Conservation (phyloP, 2,113 vertebrate species). For the Erinaceus europaeus region DNA sequence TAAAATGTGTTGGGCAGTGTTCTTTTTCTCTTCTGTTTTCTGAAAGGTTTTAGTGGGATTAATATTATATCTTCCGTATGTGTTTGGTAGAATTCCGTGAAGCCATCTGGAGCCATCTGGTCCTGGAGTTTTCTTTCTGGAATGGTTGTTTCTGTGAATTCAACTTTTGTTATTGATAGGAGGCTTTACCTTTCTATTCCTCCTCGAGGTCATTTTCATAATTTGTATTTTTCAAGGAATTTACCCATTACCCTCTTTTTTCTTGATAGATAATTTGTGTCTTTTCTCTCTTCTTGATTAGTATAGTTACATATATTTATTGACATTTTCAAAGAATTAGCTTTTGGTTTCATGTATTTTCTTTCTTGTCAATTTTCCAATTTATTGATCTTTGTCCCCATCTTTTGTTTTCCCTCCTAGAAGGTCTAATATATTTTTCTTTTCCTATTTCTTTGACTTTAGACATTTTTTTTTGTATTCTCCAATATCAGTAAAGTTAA, state of each 20-base stretch:
- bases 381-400: constrained; percentile 30
- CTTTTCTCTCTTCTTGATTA: background rate
- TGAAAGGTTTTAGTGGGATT: background rate
- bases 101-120: background rate
- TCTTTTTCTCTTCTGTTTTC: background rate
- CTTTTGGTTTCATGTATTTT: constrained; percentile 9
- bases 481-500: background rate
- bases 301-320: constrained; percentile 19
- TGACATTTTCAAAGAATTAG: constrained; percentile 27
- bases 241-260: background rate
- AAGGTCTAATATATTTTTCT: background rate
- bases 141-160: background rate
- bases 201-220: background rate
- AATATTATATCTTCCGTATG: background rate
- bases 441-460: background rate
- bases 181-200: background rate
- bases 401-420: too few species aligned
- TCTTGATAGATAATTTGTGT: background rate
- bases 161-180: background rate
- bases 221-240: constrained; percentile 9
- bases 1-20: too few species aligned
- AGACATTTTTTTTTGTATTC: constrained; percentile 7
- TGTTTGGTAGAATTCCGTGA: background rate
- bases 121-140: background rate
- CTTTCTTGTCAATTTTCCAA: background rate